Evolutionary conservation across 2,888 invertebrate genomes (phyloP).

Genomic region (Campaea margaritaria): DNA sequence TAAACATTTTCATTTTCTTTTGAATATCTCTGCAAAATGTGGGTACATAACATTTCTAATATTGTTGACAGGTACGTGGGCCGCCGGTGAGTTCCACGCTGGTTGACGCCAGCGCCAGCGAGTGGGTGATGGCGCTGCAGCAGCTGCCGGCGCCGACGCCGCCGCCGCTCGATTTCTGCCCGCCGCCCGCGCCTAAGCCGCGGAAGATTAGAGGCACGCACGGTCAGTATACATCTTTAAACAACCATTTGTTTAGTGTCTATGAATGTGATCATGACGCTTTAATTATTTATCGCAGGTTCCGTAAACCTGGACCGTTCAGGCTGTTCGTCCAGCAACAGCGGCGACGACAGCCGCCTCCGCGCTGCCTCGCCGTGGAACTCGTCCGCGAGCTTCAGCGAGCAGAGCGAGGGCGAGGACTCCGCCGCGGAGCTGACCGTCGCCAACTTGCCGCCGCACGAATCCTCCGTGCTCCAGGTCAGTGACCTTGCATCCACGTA

Average conservation of each 20-base stretch:
- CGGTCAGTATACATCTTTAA: conserved; percentile 55
- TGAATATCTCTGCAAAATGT: no score
- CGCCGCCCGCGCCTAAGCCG: conserved; percentile 69
- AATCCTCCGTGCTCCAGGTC: conserved; percentile 69
- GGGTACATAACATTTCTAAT: no score
- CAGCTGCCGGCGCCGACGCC: conserved; percentile 73
- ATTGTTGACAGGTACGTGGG: no score
- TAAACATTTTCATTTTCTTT: no score
- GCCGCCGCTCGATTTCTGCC: conserved; percentile 69
- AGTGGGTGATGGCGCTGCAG: conserved; percentile 74
- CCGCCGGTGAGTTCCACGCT: background rate
- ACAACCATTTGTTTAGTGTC: no score
- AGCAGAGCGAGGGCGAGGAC: conserved; percentile 74
- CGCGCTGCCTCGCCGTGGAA: conserved; percentile 79
- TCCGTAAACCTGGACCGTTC: conserved; percentile 72
- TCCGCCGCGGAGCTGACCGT: conserved; percentile 72
- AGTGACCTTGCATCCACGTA: background rate
- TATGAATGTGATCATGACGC: no score
- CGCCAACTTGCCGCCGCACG: conserved; percentile 72
- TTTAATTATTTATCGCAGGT: conserved; percentile 55
- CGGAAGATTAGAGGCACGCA: conserved; percentile 78
- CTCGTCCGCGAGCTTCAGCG: conserved; percentile 75
- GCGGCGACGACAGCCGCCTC: conserved; percentile 67
- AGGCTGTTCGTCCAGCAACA: conserved; percentile 76
- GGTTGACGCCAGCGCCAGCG: conserved; percentile 43